A percentile compares a stretch with the other conserved stretches of the same genome.
These are phyloP conservation scores for Malurus leucopterus DNA, from an alignment of 2,797 vertebrate species.

Conservation along the genomic window DNA sequence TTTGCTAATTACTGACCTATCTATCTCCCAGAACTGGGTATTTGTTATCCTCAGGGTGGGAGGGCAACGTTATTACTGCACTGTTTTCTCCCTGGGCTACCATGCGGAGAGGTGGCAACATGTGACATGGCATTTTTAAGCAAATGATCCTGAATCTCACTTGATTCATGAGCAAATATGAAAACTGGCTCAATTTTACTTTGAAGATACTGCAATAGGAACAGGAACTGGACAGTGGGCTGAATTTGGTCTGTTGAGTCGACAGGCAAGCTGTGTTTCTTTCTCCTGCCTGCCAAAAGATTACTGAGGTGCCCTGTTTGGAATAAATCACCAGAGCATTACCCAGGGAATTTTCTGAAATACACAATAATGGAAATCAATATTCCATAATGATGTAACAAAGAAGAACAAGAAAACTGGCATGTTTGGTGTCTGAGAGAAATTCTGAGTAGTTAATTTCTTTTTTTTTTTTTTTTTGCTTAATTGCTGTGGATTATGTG, in stretches of 20 bases:
- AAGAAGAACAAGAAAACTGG: background rate
- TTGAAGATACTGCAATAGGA: background rate
- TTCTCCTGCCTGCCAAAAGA: background rate
- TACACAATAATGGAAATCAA: conserved; percentile 22
- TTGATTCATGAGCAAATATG: background rate
- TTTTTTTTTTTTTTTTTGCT: background rate
- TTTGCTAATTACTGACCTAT: background rate
- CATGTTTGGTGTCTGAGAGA: background rate
- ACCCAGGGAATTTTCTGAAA: conserved; percentile 40
- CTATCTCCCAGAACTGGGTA: background rate
- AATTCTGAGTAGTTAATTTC: background rate
- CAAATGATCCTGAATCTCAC: background rate
- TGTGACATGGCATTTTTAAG: background rate
- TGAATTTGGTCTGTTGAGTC: background rate
- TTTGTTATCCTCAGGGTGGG: background rate
- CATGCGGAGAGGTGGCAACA: accelerated
- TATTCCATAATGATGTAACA: conserved; percentile 6
- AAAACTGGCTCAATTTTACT: background rate
- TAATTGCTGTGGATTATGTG: background rate
- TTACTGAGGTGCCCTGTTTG: background rate
- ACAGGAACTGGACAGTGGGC: background rate
- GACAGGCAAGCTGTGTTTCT: background rate
- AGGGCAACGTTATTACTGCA: background rate
- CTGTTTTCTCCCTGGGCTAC: background rate
- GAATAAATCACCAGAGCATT: background rate